These are phyloP conservation scores for Choloepus didactylus DNA, from an alignment of 2,797 vertebrate genomes.

Conservation along the genomic window DNA sequence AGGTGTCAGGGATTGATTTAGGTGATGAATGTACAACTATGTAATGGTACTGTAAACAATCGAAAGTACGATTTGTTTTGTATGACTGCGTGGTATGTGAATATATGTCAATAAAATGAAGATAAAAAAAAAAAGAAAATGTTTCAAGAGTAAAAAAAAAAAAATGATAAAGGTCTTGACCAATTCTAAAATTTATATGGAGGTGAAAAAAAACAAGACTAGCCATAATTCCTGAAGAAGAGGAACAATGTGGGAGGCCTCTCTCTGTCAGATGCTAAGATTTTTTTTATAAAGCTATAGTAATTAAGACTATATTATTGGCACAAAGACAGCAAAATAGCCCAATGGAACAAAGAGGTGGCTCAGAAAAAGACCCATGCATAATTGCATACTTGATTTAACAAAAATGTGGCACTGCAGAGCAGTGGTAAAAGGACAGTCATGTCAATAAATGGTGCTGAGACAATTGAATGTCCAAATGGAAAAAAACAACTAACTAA, in stretches of 20 bases:
- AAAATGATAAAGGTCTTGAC: too few relatives aligned
- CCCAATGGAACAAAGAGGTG: neutral
- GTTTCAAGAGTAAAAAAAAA: too few relatives aligned
- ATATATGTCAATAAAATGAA: too few relatives aligned
- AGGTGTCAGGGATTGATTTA: too few relatives aligned
- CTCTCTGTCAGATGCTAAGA: neutral
- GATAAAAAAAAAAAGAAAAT: too few relatives aligned
- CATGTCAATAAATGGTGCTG: neutral
- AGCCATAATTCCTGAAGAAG: neutral
- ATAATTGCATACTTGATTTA: neutral
- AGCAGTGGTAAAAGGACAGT: neutral
- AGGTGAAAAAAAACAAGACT: slow-evolving; percentile 18
- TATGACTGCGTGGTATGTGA: too few relatives aligned
- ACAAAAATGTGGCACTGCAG: neutral
- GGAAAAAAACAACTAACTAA: neutral
- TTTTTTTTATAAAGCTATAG: neutral
- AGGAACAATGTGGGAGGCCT: neutral
- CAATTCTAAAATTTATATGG: neutral
- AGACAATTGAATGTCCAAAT: neutral
- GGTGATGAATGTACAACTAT: too few relatives aligned
- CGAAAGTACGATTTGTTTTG: too few relatives aligned
- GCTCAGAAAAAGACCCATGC: neutral
- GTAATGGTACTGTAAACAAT: too few relatives aligned
- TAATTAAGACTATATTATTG: neutral
- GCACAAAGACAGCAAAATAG: neutral